Conservation (phyloP, 2,888 invertebrate species). For the Drosophila percnosoma region DNA sequence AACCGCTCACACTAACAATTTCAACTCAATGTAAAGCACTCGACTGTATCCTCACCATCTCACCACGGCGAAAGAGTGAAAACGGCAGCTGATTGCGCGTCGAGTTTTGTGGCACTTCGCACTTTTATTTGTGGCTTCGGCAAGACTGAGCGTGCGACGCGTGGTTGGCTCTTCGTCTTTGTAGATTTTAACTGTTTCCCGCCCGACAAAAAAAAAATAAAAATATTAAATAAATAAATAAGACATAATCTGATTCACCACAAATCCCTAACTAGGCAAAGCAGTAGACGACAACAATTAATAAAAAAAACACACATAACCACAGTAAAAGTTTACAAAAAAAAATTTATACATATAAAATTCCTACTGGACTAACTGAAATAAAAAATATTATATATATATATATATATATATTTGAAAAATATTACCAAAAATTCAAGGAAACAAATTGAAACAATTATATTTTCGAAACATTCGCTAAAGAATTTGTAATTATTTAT, state of each 20-base stretch:
- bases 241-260: constrained; percentile 16
- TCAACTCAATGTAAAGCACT: constrained; percentile 13
- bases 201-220: constrained; percentile 56
- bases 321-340: constrained; percentile 35
- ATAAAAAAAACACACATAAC: constrained; percentile 5
- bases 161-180: constrained; percentile 71
- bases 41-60: constrained; percentile 8
- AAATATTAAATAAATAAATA: constrained; percentile 23
- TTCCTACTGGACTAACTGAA: constrained; percentile 23
- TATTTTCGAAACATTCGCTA: constrained; percentile 15
- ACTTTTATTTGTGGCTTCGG: constrained; percentile 53
- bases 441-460: constrained; percentile 2
- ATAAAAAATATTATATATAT: not conserved
- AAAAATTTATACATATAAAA: constrained; percentile 18
- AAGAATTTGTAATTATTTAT: not conserved
- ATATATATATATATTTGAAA: not conserved
- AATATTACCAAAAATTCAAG: constrained; percentile 6
- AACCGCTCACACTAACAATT: constrained; percentile 8
- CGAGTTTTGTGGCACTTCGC: not conserved
- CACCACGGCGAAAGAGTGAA: constrained; percentile 20
- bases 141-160: constrained; percentile 58
- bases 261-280: constrained; percentile 30
- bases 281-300: constrained; percentile 40
- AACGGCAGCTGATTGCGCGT: not conserved
- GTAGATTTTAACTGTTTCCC: constrained; percentile 76